Conservation (phyloP, 2,888 invertebrate species). For the Achlya flavicornis region DNA sequence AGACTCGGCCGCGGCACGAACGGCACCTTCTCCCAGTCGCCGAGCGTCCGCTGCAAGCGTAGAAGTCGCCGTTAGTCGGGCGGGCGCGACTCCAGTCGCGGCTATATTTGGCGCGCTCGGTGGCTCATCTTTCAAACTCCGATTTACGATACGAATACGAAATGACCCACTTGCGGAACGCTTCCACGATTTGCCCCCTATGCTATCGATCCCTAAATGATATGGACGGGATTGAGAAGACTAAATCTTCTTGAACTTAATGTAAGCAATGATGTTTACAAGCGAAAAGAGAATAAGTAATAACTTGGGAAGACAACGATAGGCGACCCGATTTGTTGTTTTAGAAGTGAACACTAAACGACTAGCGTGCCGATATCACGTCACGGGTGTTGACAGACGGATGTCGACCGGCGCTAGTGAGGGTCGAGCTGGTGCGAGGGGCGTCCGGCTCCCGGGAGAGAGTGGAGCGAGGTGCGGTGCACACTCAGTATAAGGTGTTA, state of each 20-base stretch:
- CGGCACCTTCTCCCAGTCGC: constrained; percentile 95
- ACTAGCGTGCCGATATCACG: constrained; percentile 15
- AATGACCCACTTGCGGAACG: constrained; percentile 74
- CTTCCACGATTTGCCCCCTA: constrained; percentile 46
- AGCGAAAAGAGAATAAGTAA: constrained; percentile 56
- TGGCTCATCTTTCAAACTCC: constrained; percentile 73
- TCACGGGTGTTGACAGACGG: constrained; percentile 35
- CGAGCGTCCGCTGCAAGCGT: constrained; percentile 88
- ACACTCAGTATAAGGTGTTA: constrained; percentile 60
- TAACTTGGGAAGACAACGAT: constrained; percentile 51
- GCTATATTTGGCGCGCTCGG: constrained; percentile 84
- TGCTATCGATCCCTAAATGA: constrained; percentile 33
- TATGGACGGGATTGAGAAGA: constrained; percentile 23
- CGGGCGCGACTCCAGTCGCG: constrained; percentile 79
- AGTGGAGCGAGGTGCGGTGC: constrained; percentile 69
- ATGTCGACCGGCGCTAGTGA: constrained; percentile 52
- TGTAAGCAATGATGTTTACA: constrained; percentile 73
- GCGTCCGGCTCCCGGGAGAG: constrained; percentile 78
- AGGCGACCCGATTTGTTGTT: constrained; percentile 31
- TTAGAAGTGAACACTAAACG: constrained; percentile 22
- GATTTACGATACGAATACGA: constrained; percentile 65
- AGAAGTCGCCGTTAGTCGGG: constrained; percentile 81
- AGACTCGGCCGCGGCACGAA: constrained; percentile 93
- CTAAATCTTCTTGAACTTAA: constrained; percentile 46
- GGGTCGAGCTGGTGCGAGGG: constrained; percentile 78